These are phyloP conservation scores for Erythrolamprus reginae DNA, from an alignment of 2,113 vertebrate species.

Conservation along the genomic window DNA sequence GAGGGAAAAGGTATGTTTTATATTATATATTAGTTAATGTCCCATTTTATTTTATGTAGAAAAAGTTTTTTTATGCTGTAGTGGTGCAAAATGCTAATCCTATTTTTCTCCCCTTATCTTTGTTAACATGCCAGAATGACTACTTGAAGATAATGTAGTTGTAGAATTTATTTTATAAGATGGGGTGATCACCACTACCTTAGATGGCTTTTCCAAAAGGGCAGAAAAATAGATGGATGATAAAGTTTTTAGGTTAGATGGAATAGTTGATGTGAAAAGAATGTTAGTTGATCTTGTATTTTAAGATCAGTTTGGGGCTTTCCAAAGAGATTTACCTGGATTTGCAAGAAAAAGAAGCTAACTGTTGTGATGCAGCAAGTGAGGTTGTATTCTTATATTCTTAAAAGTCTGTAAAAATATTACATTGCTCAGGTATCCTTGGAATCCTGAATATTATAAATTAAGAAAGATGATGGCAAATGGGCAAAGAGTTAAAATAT, in stretches of 20 bases:
- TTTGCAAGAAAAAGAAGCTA: not conserved
- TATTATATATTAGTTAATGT: constrained; percentile 35
- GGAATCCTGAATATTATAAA: not conserved
- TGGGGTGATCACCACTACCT: not conserved
- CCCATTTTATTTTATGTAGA: constrained; percentile 28
- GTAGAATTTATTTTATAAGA: not conserved
- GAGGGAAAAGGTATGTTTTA: constrained; percentile 11
- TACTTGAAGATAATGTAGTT: not conserved
- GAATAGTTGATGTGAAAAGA: not conserved
- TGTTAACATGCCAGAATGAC: not conserved
- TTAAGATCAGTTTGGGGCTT: not conserved
- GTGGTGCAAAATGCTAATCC: not conserved
- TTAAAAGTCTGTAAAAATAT: not conserved
- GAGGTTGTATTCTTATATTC: not conserved
- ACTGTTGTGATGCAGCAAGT: not conserved
- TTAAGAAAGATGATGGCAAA: not conserved
- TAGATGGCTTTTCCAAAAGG: not conserved
- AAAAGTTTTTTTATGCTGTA: constrained; percentile 1
- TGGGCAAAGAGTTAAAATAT: not conserved
- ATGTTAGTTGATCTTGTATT: not conserved
- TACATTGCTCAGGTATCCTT: not conserved
- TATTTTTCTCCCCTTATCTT: not conserved
- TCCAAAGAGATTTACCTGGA: not conserved
- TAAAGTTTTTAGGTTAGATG: not conserved
- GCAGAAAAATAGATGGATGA: not conserved